These are phyloP conservation scores for Cepphus grylle DNA, from an alignment of 2,113 vertebrate genomes.

Conservation along the genomic window DNA sequence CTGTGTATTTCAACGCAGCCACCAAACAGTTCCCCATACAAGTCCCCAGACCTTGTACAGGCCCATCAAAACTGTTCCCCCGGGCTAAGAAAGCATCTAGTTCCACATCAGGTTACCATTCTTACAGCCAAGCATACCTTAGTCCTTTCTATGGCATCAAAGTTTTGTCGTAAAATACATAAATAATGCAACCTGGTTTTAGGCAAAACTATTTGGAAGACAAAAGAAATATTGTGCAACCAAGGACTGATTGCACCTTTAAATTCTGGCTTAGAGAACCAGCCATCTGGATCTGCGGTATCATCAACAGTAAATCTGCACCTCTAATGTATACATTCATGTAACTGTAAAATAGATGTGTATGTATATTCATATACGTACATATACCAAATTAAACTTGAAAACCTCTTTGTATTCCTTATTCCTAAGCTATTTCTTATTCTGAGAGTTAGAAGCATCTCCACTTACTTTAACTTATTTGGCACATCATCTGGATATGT, in stretches of 20 bases:
- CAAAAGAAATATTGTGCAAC: not conserved
- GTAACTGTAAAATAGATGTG: not conserved
- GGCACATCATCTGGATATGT: not conserved
- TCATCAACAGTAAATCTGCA: not conserved
- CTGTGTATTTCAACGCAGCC: not conserved
- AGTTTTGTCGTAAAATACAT: not conserved
- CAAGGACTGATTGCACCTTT: not conserved
- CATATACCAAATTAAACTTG: not conserved
- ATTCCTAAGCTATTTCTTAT: not conserved
- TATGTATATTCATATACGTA: not conserved
- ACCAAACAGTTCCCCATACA: not conserved
- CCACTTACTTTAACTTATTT: conserved; percentile 43
- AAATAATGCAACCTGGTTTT: not conserved
- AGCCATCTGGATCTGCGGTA: not conserved
- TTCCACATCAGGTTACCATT: not conserved
- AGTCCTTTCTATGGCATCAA: not conserved
- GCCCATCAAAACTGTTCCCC: not conserved
- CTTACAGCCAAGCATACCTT: not conserved
- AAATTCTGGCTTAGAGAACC: not conserved
- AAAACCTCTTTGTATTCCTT: not conserved
- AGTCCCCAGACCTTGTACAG: not conserved
- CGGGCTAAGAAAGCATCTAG: not conserved
- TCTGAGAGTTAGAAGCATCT: not conserved
- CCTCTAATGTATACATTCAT: not conserved
- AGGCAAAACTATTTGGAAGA: not conserved